phyloP scores from a whole-genome alignment of 2,888 invertebrate genomes.

The Cephonodes hylas region DNA sequence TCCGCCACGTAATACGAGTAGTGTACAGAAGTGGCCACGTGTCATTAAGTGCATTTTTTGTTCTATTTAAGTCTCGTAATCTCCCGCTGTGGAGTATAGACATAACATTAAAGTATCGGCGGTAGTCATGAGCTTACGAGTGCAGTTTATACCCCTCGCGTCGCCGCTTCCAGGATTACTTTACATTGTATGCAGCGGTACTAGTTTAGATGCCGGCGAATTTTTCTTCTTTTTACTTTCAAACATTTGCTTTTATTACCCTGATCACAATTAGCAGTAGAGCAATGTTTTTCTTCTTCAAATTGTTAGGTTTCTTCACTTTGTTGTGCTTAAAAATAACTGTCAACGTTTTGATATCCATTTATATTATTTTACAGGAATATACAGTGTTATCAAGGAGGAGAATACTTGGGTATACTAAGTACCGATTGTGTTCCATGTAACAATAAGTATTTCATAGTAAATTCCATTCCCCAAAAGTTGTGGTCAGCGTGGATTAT shows the following conservation, averaged over 20 bases:
- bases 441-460: too few species aligned
- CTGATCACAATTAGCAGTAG: background rate
- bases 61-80: constrained; percentile 8
- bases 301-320: background rate
- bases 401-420: too few species aligned
- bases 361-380: background rate
- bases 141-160: constrained; percentile 13
- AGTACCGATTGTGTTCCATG: too few species aligned
- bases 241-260: constrained; percentile 8
- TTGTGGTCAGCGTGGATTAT: too few species aligned
- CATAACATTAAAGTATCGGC: constrained; percentile 18
- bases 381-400: too few species aligned
- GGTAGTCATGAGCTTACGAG: constrained; percentile 16
- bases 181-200: constrained; percentile 13
- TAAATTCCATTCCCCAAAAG: too few species aligned
- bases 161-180: constrained; percentile 11
- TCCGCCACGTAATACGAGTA: background rate
- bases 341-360: background rate
- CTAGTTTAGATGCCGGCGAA: background rate
- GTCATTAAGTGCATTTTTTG: background rate
- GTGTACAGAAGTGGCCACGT: background rate
- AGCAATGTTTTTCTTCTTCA: background rate
- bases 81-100: background rate
- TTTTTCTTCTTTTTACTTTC: background rate
- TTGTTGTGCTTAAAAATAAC: background rate